Evolutionary conservation across 2,797 vertebrate genomes (phyloP).

Genomic region (Threskiornis aethiopicus): DNA sequence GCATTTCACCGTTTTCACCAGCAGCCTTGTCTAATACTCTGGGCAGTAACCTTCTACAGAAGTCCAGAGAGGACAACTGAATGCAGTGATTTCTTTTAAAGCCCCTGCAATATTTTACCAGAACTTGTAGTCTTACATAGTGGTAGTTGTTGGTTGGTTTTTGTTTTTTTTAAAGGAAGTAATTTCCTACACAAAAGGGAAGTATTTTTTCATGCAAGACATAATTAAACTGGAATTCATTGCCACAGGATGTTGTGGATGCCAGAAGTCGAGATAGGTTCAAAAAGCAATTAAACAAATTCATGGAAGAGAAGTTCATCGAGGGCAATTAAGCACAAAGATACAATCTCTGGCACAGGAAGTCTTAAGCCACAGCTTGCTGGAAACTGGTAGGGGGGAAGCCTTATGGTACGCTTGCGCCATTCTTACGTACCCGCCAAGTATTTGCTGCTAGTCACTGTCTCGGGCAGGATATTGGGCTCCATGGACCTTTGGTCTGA

Average conservation of each 20-base stretch:
- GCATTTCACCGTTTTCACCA: neutral
- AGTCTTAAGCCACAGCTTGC: slow-evolving; percentile 56
- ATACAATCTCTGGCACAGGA: slow-evolving; percentile 67
- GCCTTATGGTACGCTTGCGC: neutral
- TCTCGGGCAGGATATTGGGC: neutral
- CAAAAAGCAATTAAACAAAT: slow-evolving; percentile 66
- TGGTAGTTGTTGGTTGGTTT: neutral
- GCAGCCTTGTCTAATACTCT: neutral
- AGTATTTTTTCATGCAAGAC: slow-evolving; percentile 60
- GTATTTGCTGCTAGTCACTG: neutral
- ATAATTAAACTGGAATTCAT: slow-evolving; percentile 69
- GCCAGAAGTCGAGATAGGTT: slow-evolving; percentile 61
- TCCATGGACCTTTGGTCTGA: neutral
- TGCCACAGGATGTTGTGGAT: slow-evolving; percentile 70
- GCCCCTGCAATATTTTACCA: neutral
- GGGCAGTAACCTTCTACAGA: neutral
- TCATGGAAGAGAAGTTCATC: slow-evolving; percentile 65
- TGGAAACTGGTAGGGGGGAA: slow-evolving; percentile 48
- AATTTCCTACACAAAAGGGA: slow-evolving; percentile 63
- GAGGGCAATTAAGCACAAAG: slow-evolving; percentile 62
- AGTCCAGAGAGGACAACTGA: neutral
- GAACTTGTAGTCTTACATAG: neutral
- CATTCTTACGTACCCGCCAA: neutral
- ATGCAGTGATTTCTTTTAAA: neutral
- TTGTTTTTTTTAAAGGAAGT: slow-evolving; percentile 12